phyloP scores from a whole-genome alignment of 1,140 invertebrate species.

The Pogonus chalceus region DNA sequence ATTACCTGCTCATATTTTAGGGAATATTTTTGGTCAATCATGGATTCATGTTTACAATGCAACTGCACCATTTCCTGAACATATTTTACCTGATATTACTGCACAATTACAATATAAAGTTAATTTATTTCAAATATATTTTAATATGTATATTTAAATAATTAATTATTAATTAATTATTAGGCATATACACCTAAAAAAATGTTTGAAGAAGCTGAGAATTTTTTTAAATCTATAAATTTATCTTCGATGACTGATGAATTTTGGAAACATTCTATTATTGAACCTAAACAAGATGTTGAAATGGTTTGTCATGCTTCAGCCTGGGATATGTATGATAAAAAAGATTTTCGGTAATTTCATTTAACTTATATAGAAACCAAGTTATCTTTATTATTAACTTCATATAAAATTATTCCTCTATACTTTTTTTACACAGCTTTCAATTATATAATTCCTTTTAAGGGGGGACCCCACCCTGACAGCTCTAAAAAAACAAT shows the following conservation, averaged over 20 bases:
- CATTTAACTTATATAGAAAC: no score
- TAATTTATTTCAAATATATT: no score
- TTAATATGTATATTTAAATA: no score
- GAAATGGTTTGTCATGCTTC: slow-evolving; percentile 64
- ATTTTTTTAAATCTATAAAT: slow-evolving; percentile 40
- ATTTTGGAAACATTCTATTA: no score
- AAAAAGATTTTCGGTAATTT: slow-evolving; percentile 51
- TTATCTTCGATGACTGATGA: slow-evolving; percentile 33
- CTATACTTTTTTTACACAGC: no score
- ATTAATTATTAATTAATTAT: no score
- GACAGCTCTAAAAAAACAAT: no score
- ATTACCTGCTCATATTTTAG: slow-evolving; percentile 83
- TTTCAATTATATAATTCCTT: no score
- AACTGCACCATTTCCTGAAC: slow-evolving; percentile 64
- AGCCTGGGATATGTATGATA: slow-evolving; percentile 69
- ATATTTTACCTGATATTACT: slow-evolving; percentile 60
- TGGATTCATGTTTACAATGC: slow-evolving; percentile 74
- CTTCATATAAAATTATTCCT: no score
- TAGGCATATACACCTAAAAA: slow-evolving; percentile 32
- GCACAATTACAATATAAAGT: no score
- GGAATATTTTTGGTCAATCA: slow-evolving; percentile 89
- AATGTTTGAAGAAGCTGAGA: slow-evolving; percentile 39
- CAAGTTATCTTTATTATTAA: no score
- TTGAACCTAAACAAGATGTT: slow-evolving; percentile 46
- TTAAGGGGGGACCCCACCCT: no score